Evolutionary conservation across 2,113 vertebrate species (phyloP).

Genomic region (Galbula dea): DNA sequence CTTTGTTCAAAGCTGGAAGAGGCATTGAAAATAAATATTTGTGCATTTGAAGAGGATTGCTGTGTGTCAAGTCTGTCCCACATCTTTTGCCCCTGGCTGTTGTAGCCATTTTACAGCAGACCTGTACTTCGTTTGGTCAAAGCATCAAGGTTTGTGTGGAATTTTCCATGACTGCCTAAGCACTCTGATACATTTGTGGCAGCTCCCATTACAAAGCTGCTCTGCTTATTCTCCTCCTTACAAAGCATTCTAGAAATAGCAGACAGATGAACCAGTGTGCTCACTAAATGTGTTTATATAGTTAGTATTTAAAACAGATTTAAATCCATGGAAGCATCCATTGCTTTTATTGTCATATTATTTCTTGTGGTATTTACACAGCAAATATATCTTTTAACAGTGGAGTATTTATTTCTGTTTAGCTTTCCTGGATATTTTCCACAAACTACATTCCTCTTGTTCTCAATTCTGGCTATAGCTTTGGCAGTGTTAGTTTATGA

Average conservation of each 20-base stretch:
- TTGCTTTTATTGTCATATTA: not conserved
- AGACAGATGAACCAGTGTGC: conserved; percentile 50
- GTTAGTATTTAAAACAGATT: conserved; percentile 42
- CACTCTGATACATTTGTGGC: conserved; percentile 57
- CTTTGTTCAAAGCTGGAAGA: not conserved
- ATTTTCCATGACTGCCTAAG: conserved; percentile 77
- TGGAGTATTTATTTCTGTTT: conserved; percentile 52
- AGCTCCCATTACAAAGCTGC: conserved; percentile 61
- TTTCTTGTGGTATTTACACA: conserved; percentile 37
- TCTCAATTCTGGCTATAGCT: not conserved
- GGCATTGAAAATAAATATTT: not conserved
- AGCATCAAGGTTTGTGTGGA: conserved; percentile 72
- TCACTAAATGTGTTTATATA: conserved; percentile 55
- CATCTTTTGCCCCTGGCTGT: not conserved
- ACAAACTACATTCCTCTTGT: conserved; percentile 39
- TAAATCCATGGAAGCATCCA: conserved; percentile 35
- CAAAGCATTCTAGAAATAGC: conserved; percentile 72
- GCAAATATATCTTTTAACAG: conserved; percentile 1
- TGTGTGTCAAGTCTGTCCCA: not conserved
- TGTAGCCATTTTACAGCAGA: not conserved
- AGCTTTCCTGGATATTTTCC: conserved; percentile 48
- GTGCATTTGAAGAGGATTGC: not conserved
- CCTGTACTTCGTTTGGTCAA: conserved; percentile 39
- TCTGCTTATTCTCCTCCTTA: conserved; percentile 61
- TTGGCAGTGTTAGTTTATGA: not conserved